Conservation (phyloP, 1,140 invertebrate species). For the Diploscapter pachys region DNA sequence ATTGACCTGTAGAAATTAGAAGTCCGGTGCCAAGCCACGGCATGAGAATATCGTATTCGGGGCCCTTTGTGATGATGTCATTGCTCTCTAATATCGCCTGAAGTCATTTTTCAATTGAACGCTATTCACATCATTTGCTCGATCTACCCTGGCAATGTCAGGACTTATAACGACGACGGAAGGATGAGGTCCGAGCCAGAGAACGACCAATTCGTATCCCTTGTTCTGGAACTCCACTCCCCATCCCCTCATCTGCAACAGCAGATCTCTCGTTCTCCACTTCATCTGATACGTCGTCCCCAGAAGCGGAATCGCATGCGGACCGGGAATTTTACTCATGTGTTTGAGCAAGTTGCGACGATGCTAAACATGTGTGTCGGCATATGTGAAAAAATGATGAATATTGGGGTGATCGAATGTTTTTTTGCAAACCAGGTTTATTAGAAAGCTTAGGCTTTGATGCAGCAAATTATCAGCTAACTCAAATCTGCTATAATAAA, state of each 20-base stretch:
- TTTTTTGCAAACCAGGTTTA: no score
- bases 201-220: conserved; percentile 17
- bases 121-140: not conserved
- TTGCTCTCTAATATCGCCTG: conserved; percentile 32
- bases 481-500: no score
- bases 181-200: conserved; percentile 38
- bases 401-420: no score
- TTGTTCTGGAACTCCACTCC: conserved; percentile 15
- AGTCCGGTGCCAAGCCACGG: conserved; percentile 38
- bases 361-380: no score
- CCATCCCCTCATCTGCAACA: conserved; percentile 28
- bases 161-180: conserved; percentile 32
- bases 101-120: not conserved
- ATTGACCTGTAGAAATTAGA: conserved; percentile 28
- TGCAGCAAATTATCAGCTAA: no score
- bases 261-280: conserved; percentile 27
- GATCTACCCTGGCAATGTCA: conserved; percentile 26
- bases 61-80: conserved; percentile 34
- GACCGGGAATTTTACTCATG: conserved; percentile 18
- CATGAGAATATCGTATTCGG: conserved; percentile 39
- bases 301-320: conserved; percentile 24
- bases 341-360: no score
- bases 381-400: no score
- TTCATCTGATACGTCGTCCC: conserved; percentile 37
- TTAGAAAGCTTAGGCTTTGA: no score